phyloP scores from a whole-genome alignment of 2,888 invertebrate genomes.

The Spilosoma lubricipeda region DNA sequence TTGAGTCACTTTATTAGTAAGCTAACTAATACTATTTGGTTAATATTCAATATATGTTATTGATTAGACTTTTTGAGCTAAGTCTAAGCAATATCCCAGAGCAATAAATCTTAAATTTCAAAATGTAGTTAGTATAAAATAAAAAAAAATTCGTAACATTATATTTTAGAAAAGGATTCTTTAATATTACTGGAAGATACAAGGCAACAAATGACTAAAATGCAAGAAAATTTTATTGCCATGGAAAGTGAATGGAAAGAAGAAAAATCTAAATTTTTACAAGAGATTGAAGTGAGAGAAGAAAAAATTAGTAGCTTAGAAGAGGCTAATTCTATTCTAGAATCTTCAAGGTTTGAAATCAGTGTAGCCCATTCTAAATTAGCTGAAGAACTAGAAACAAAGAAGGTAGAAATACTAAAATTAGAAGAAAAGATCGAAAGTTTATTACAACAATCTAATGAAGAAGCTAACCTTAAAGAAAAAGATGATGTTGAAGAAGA shows the following conservation, averaged over 20 bases:
- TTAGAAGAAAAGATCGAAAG: conserved; percentile 70
- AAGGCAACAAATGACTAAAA: conserved; percentile 91
- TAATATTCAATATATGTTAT: too few species aligned
- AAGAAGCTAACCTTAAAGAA: conserved; percentile 54
- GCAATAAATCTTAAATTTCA: background rate
- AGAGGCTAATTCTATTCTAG: conserved; percentile 84
- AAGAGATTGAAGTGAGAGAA: conserved; percentile 85
- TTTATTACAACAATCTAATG: conserved; percentile 52
- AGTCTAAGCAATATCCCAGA: background rate
- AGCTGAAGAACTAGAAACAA: conserved; percentile 81
- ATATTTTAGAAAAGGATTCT: conserved; percentile 87
- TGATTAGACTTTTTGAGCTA: too few species aligned
- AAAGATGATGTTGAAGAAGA: conserved; percentile 84
- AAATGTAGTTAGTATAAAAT: background rate
- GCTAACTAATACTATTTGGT: too few species aligned
- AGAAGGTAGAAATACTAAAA: conserved; percentile 76
- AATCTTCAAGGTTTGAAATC: conserved; percentile 81
- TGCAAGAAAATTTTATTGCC: conserved; percentile 92
- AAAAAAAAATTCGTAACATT: background rate
- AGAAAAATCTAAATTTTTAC: conserved; percentile 86
- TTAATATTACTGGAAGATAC: conserved; percentile 92
- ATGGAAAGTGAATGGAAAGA: conserved; percentile 90
- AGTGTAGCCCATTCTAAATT: conserved; percentile 85
- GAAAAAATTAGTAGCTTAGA: conserved; percentile 85
- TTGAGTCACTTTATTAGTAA: too few species aligned